Base-by-base conservation (phyloP, 2,888 invertebrate species). In the Phragmatobia fuliginosa region DNA sequence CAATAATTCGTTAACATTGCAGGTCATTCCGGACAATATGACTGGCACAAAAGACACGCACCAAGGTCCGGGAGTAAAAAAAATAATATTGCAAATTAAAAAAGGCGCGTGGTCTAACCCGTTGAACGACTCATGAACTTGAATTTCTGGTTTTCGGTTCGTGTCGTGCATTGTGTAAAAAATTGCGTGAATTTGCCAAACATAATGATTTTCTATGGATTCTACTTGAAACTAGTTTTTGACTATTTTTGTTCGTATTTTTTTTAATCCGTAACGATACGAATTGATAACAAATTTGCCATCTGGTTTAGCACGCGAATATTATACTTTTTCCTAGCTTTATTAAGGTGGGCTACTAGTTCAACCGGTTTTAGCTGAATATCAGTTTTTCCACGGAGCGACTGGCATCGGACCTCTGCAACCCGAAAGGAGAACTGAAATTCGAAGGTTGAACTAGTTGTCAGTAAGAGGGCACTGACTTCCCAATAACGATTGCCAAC, bases 11-110 rank as follows among this genome's bases (percentile, higher is more conserved):
- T 85, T 88, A 91, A 92, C 92, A 90, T 77, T 79, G 83, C 83
- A 88, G 92, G 93, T 93, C 93, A 93, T 90, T 92, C 88, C 91
- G 84, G 84, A 91, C 93, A 92, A 93, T 92, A 82, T 87, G 79
- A 70, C 80, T 68, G 78, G 81, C 82, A 87, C 85, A 86, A 85
- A 79, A 81, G 81, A 83, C 82, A 81, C 81, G 79, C 74, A 82
- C 87, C 85, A 86, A 87, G 87, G 88, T 87, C 28, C 56, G 88
- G 87, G 88, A 83, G 85, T 83, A 77, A 70, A 64, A 81, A 80
- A 82, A 82, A 83, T 49, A 86, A 87, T 83, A 78, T 90, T 83
- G 93, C 94, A 87, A 92, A 92, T 91, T 88, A 87, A 88, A 85
- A 85, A 85, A 90, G 93, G 92, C 94, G 90, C 94, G 94, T 91